Evolutionary conservation across 2,113 vertebrate species (phyloP).

Genomic region (Myiozetetes cayanensis): DNA sequence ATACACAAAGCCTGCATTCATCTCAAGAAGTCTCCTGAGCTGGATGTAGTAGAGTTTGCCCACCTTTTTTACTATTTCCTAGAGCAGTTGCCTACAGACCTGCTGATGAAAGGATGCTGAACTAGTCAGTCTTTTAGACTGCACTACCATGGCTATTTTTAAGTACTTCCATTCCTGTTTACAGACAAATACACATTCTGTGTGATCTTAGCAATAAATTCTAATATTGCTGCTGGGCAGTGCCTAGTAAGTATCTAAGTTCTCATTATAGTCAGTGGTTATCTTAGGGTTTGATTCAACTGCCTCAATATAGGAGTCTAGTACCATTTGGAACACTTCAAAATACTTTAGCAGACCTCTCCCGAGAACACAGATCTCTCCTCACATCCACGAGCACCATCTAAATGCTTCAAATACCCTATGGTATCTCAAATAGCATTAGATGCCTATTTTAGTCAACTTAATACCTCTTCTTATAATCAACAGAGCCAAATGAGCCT

Average conservation of each 20-base stretch:
- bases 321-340: neutral
- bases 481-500: neutral
- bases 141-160: neutral
- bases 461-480: neutral
- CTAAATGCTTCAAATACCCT: neutral
- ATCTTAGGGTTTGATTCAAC: neutral
- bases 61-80: neutral
- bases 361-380: neutral
- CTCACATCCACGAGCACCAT: neutral
- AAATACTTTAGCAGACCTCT: neutral
- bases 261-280: neutral
- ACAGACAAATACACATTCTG: neutral
- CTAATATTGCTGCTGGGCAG: neutral
- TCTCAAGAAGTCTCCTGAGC: neutral
- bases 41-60: neutral
- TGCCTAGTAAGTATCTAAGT: neutral
- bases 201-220: neutral
- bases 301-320: neutral
- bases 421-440: neutral
- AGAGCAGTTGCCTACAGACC: neutral
- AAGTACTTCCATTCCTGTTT: neutral
- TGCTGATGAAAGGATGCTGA: neutral
- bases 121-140: neutral
- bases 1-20: neutral
- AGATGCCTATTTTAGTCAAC: neutral